These are phyloP conservation scores for Amphiprion ocellaris DNA, from an alignment of 2,113 vertebrate species.

Conservation along the genomic window DNA sequence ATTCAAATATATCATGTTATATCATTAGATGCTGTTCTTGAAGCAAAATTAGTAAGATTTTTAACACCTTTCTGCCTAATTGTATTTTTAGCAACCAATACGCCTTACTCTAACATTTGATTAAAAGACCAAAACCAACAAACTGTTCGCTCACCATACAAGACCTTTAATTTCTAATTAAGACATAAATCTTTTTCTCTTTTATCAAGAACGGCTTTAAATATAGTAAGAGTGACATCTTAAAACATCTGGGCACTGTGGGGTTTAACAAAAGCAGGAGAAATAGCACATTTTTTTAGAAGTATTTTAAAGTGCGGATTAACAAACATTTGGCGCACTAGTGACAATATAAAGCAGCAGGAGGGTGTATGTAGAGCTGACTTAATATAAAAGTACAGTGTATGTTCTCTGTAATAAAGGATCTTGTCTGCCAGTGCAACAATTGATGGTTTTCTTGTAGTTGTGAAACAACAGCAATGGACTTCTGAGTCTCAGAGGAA, in stretches of 20 bases:
- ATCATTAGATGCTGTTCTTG: not conserved
- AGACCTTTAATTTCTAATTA: not conserved
- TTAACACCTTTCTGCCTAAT: not conserved
- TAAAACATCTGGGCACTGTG: too few species aligned
- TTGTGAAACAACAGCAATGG: not conserved
- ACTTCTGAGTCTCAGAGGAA: not conserved
- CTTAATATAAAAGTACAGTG: not conserved
- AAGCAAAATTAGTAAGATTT: not conserved
- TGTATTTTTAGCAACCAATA: not conserved
- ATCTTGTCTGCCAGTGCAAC: not conserved
- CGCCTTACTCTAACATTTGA: not conserved
- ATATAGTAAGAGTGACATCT: too few species aligned
- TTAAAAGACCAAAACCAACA: too few species aligned
- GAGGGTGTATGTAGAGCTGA: not conserved
- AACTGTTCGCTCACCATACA: too few species aligned
- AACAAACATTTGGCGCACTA: not conserved
- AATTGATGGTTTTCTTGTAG: not conserved
- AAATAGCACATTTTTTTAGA: not conserved
- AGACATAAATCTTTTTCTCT: not conserved
- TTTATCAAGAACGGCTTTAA: too few species aligned
- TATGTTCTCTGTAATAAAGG: not conserved
- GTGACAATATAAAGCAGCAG: not conserved
- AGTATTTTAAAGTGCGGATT: too few species aligned
- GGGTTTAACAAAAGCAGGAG: too few species aligned
- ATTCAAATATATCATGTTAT: not conserved